Evolutionary conservation across 1,140 invertebrate genomes (phyloP), one percentile per base, ranked within the genome.

Genomic region (Bemisia tabaci): DNA sequence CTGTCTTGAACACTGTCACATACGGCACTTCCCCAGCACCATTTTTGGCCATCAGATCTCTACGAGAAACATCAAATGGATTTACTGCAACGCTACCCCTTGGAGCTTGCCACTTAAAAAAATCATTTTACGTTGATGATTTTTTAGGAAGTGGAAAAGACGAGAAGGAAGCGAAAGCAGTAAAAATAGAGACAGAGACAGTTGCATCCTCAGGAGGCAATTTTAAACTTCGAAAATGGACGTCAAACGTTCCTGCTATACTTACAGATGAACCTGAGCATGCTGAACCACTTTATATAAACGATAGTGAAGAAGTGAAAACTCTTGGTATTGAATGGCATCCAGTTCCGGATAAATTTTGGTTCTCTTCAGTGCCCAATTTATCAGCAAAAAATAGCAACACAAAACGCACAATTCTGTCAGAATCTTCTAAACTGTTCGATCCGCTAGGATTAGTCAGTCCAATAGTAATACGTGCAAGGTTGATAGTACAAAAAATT

Each of bases 71-170:
- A 9, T 73, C 70, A 1, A 67, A 27, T 63, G 74, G 75, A 61
- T 68, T 72, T 66, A 68, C 48, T 22, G 2, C 63, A 1, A 62
- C 65, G 0, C 74, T 69, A 70, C 72, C 75, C 25, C 26, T 48
- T 11, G 74, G 70, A 48, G 62, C 71, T 60, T 60, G 70, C 26
- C 66, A 71, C n/a, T 72, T 77, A 21, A 26, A 26, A 24, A 70
- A 69, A 23, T 73, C 77, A 66, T 77, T 77, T 63, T 82, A 80
- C 67, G 75, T 81, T 1, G 80, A 82, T 67, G 78, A 82, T 71
- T 48, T 48, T 48, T 9, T 48, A 17, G 33, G 33, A 17, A 17
- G 33, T 9, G 33, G 33, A 48, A 9, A 2, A 2, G 27, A 27
- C 12, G n/a, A 2, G 11, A 22, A 11, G 12, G 39, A 22, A 21